These are phyloP conservation scores for Pitangus sulphuratus DNA, from an alignment of 2,797 vertebrate genomes.

Conservation along the genomic window DNA sequence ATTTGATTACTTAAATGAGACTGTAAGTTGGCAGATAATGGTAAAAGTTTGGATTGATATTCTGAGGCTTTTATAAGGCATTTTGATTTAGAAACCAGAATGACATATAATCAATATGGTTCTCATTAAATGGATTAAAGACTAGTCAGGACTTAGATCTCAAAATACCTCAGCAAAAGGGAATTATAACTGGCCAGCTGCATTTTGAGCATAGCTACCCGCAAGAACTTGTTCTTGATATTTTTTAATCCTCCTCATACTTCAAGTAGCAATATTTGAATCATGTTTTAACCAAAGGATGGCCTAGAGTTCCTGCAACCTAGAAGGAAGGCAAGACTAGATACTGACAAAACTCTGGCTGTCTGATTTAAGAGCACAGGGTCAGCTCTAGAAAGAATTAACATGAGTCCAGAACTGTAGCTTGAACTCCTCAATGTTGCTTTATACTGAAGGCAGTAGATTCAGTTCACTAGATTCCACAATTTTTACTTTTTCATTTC, in stretches of 20 bases:
- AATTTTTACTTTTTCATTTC: background rate
- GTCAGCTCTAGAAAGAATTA: background rate
- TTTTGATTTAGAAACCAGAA: slow-evolving; percentile 58
- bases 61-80: slow-evolving; percentile 28
- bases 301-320: background rate
- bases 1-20: background rate
- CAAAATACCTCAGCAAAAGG: slow-evolving; percentile 5
- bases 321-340: background rate
- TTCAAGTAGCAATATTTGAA: background rate
- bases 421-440: background rate
- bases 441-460: background rate
- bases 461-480: background rate
- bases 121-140: slow-evolving; percentile 52
- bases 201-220: background rate
- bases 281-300: background rate
- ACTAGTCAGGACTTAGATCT: slow-evolving; percentile 7
- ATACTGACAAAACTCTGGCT: background rate
- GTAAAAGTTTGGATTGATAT: slow-evolving; percentile 19
- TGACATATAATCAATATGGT: slow-evolving; percentile 38
- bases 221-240: background rate
- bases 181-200: background rate
- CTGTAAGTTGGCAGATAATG: slow-evolving; percentile 4
- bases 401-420: background rate
- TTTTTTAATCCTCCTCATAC: background rate
- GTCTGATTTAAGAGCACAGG: background rate